phyloP scores from a whole-genome alignment of 2,797 vertebrate genomes.

The Hybognathus amarus region DNA sequence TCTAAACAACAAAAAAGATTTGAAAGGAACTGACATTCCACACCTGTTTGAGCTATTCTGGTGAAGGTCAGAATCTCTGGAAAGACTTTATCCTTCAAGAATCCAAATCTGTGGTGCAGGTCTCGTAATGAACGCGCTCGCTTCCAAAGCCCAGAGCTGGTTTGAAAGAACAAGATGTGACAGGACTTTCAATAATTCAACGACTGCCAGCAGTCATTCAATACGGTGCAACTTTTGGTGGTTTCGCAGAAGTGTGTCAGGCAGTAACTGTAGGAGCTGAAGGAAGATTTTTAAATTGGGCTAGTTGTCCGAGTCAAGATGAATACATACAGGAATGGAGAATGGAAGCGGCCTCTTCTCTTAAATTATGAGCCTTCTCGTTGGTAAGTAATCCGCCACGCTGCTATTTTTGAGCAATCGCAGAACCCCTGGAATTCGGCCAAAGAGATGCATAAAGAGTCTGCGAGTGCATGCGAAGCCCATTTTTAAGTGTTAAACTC shows the following conservation, averaged over 20 bases:
- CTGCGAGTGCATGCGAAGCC: constrained; percentile 13
- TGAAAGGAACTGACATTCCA: constrained; percentile 38
- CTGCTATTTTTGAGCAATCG: constrained; percentile 46
- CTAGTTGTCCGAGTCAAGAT: constrained; percentile 39
- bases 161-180: constrained; percentile 36
- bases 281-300: constrained; percentile 38
- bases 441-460: constrained; percentile 35
- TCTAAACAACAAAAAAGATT: constrained; percentile 45
- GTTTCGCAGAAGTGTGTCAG: constrained; percentile 40
- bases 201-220: constrained; percentile 31
- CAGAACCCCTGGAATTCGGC: constrained; percentile 46
- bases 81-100: constrained; percentile 21
- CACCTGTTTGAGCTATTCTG: constrained; percentile 50
- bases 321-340: constrained; percentile 24
- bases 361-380: constrained; percentile 32
- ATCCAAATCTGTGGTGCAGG: constrained; percentile 16
- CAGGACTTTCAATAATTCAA: constrained; percentile 33
- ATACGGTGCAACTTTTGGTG: constrained; percentile 28
- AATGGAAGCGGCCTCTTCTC: constrained; percentile 13
- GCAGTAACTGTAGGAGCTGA: constrained; percentile 34
- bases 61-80: constrained; percentile 34
- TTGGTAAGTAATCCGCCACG: constrained; percentile 48
- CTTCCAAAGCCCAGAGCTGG: constrained; percentile 13
- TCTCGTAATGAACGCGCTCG: not conserved
- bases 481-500: constrained; percentile 21